A percentile compares a stretch with the other conserved stretches of the same genome.
phyloP scores from a whole-genome alignment of 2,797 vertebrate species.

The Limnodromus scolopaceus region DNA sequence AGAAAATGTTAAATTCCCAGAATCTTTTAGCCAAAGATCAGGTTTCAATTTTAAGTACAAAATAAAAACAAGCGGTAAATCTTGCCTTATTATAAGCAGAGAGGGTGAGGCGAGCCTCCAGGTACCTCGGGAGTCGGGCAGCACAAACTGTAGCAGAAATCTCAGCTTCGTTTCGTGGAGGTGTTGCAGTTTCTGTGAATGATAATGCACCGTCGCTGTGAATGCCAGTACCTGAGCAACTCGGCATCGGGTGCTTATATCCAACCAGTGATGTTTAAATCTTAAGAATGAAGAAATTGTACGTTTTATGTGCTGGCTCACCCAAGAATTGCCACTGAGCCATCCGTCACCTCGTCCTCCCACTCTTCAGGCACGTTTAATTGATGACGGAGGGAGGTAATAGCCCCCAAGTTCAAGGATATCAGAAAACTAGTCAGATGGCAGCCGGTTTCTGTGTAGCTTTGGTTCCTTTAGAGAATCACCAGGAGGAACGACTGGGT shows the following conservation, averaged over 20 bases:
- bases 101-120: background rate
- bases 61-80: background rate
- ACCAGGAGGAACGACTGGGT: background rate
- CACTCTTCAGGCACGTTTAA: accelerated
- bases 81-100: background rate
- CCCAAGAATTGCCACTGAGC: background rate
- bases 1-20: background rate
- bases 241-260: accelerated
- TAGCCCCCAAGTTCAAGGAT: background rate
- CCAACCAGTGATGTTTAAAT: background rate
- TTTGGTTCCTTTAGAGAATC: background rate
- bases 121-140: background rate
- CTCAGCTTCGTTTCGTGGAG: background rate
- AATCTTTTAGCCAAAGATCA: conserved; percentile 13
- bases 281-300: background rate
- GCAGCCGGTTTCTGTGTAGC: background rate
- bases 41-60: background rate
- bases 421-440: background rate
- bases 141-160: background rate
- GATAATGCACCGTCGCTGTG: background rate
- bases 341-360: background rate
- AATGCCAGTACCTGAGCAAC: background rate
- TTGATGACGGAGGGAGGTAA: background rate
- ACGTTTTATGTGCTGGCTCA: background rate
- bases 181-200: background rate